Conservation (phyloP, 2,113 vertebrate species). For the Dolichallabes microphthalmus region DNA sequence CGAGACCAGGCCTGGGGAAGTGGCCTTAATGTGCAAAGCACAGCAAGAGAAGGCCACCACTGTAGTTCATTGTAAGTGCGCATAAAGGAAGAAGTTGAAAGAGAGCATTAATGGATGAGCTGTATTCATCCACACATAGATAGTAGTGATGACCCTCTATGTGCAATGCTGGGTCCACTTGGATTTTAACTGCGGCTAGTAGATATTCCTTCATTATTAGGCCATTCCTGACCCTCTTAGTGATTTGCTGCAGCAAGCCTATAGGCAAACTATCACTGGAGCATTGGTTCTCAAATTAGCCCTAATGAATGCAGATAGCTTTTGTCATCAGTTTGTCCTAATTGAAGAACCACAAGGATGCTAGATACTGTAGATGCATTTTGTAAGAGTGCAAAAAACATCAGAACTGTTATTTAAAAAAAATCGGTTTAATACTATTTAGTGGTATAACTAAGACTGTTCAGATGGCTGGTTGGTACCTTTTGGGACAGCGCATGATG, state of each 20-base stretch:
- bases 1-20: constrained; percentile 63
- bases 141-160: constrained; percentile 67
- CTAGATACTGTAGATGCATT: neutral
- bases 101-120: constrained; percentile 66
- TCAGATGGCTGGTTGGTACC: neutral
- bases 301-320: neutral
- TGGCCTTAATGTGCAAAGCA: constrained; percentile 56
- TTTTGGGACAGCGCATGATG: neutral
- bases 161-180: constrained; percentile 42
- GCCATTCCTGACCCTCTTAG: neutral
- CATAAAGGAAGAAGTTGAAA: constrained; percentile 70
- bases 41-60: constrained; percentile 70
- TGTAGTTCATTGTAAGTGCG: constrained; percentile 71
- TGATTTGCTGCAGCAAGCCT: neutral
- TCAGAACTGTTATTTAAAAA: neutral
- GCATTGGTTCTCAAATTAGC: neutral
- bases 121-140: constrained; percentile 60
- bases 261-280: neutral
- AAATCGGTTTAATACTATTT: neutral
- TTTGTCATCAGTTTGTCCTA: neutral
- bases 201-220: neutral
- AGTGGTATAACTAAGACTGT: neutral
- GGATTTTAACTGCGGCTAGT: constrained; percentile 41
- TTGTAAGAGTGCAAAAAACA: neutral
- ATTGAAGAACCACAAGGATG: neutral